Base-by-base conservation (phyloP, 1,140 invertebrate genomes). In the Cherax destructor region DNA sequence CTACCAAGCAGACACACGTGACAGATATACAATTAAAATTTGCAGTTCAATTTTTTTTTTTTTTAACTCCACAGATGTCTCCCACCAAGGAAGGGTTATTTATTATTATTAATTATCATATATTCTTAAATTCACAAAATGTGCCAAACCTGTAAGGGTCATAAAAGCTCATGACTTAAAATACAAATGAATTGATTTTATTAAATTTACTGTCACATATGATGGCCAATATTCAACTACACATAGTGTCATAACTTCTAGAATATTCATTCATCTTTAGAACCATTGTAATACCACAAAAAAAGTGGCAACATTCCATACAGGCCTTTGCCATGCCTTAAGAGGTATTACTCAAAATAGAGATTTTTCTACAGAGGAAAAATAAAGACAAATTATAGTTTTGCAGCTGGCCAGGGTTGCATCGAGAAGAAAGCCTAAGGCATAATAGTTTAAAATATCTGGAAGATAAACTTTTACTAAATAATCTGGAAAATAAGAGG, bases 401-500 rank as follows among this genome's bases (percentile, higher is more conserved):
- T 83, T 56, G 24, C 80, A 61, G 50, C 24, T 83, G 80, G 24
- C 52, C 6, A 74, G 69, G 65, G 69, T 24, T 74, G 69, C n/a
- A 74, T 74, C 69, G 30, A 21, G 69, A 74, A 74, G 56, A 49
- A 56, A 24, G 18, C 50, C 61, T 41, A 30, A 83, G 56, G 80
- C 80, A 83, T 24, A 18, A 56, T 7, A 30, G 47, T 16, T 59
- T 56, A 86, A 76, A 21, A 72, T 13, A 86, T 72, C 83, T 86
- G 83, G 21, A 86, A 86, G 61, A 41, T 18, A 77, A 86, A 10
- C 21, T 76, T 72, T 72, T 10, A 24, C 61, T 18, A 30, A 13
- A 50, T 21, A 30, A 47, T 86, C 83, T 84, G 83, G 69, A 86
- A 85, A 76, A 76, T 18, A 86, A 86, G n/a, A 24, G 6, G 83